phyloP scores from a whole-genome alignment of 2,797 vertebrate genomes.

The Falco biarmicus region DNA sequence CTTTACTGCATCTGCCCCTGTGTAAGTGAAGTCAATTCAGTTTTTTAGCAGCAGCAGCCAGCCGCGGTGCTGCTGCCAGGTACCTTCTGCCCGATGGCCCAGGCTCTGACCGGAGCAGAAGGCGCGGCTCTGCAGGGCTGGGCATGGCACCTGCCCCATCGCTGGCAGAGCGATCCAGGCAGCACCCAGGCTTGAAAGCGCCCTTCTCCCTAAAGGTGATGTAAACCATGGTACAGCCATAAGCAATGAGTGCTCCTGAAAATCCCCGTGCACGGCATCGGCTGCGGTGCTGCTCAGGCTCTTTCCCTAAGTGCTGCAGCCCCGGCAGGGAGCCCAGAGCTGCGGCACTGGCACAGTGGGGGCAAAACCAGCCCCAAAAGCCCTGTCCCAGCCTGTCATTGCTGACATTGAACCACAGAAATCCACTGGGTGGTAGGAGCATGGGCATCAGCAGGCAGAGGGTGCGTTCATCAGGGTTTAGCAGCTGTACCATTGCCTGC shows the following conservation, averaged over 20 bases:
- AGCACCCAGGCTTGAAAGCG: neutral
- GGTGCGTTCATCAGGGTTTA: neutral
- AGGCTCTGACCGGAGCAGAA: neutral
- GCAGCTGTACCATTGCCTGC: neutral
- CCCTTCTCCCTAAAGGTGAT: no score
- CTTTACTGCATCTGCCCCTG: neutral
- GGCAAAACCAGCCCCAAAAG: neutral
- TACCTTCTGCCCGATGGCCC: neutral
- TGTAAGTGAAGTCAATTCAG: accelerated
- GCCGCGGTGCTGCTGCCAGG: neutral
- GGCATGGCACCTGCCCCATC: neutral
- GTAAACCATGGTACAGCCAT: accelerated
- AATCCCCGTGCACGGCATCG: accelerated
- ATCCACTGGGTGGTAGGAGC: neutral
- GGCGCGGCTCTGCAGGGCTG: neutral
- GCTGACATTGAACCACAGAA: neutral
- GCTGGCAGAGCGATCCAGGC: no score
- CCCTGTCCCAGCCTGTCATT: neutral
- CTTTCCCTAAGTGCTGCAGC: no score
- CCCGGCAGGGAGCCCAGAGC: neutral
- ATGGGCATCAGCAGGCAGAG: accelerated
- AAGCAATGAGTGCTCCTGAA: neutral
- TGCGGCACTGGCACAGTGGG: accelerated
- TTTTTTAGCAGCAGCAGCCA: neutral
- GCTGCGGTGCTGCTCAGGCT: accelerated